Evolutionary conservation across 2,113 vertebrate genomes (phyloP).

Genomic region (Elephantulus edwardii): DNA sequence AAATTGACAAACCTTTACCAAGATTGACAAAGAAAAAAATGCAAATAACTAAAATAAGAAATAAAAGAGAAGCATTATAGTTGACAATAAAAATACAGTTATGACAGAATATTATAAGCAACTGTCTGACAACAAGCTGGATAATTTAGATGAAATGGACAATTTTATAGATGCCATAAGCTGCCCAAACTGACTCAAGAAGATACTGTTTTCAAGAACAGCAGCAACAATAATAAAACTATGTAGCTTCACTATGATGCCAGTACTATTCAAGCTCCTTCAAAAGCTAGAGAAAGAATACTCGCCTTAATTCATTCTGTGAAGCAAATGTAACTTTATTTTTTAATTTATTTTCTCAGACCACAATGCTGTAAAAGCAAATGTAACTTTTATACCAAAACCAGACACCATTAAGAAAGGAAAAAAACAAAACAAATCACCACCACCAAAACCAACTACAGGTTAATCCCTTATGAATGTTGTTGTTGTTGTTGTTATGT

Average conservation of each 20-base stretch:
- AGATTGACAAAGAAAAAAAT: neutral
- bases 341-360: too few species aligned
- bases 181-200: too few species aligned
- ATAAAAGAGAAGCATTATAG: too few species aligned
- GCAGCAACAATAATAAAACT: too few species aligned
- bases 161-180: too few species aligned
- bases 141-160: neutral
- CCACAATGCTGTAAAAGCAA: too few species aligned
- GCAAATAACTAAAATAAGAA: neutral
- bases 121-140: neutral
- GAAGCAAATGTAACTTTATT: neutral
- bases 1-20: neutral
- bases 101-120: neutral
- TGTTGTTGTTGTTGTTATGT: too few species aligned
- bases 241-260: too few species aligned
- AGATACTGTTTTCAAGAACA: too few species aligned
- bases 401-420: neutral
- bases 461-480: too few species aligned
- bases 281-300: neutral
- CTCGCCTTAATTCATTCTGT: neutral
- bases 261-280: neutral
- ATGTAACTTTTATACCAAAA: neutral
- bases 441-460: too few species aligned
- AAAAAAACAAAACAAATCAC: neutral
- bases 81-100: neutral